phyloP scores from a whole-genome alignment of 2,797 vertebrate species.

The Cryptoprocta ferox region DNA sequence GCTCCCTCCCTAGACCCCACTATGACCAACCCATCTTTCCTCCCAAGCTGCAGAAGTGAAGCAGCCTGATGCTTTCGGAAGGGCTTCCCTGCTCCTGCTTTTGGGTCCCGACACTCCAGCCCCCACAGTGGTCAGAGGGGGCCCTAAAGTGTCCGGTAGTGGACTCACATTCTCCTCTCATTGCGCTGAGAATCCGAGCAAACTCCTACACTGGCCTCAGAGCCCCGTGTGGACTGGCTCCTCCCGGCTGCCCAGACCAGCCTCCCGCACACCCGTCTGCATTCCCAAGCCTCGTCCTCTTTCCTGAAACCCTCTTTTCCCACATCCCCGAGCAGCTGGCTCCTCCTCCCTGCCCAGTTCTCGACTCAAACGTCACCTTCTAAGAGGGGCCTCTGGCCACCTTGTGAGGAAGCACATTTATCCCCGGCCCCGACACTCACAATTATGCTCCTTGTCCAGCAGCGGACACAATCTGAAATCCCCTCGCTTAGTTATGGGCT shows the following conservation, averaged over 20 bases:
- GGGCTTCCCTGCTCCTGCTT: rapidly evolving
- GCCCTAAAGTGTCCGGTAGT: too few species aligned
- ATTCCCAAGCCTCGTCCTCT: neutral
- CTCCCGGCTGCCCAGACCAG: rapidly evolving
- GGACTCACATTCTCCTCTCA: neutral
- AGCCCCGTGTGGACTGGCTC: rapidly evolving
- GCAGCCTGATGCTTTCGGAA: neutral
- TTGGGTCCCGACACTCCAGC: neutral
- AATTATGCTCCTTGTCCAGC: too few species aligned
- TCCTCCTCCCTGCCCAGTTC: neutral
- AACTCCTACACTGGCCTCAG: neutral
- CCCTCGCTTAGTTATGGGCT: neutral
- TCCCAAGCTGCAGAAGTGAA: neutral
- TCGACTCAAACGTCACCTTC: neutral
- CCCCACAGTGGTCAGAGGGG: neutral
- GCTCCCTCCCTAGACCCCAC: rapidly evolving
- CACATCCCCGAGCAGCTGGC: neutral
- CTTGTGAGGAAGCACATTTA: neutral
- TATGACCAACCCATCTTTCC: rapidly evolving
- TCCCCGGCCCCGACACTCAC: rapidly evolving
- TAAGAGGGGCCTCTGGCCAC: too few species aligned
- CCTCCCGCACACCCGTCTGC: too few species aligned
- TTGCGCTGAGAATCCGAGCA: neutral
- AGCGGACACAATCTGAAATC: neutral
- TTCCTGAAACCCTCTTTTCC: neutral